A percentile compares a stretch with the other conserved stretches of the same genome.
Evolutionary conservation across 1,140 invertebrate species (phyloP).

Genomic region (Drosophila kohkoa): DNA sequence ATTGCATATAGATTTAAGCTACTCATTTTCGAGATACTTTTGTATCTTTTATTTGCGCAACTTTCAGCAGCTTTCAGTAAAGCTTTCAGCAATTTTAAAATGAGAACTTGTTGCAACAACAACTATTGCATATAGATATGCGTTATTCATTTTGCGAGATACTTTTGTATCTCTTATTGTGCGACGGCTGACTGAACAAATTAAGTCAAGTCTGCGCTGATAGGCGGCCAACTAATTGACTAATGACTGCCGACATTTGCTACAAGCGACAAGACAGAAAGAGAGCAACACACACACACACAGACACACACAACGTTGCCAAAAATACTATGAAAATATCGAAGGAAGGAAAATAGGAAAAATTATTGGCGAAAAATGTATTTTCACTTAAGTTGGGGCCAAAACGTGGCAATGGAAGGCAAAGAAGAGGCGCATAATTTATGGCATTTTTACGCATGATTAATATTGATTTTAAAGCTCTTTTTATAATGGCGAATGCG

Average conservation of each 20-base stretch:
- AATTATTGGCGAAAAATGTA: slow-evolving; percentile 57
- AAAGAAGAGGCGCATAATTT: slow-evolving; percentile 59
- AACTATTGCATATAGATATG: too few relatives aligned
- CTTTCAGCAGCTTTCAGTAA: slow-evolving; percentile 9
- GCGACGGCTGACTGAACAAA: slow-evolving; percentile 26
- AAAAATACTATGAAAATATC: slow-evolving; percentile 24
- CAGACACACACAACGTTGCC: slow-evolving; percentile 24
- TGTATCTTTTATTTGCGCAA: not conserved
- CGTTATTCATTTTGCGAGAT: slow-evolving; percentile 1
- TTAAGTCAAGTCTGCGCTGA: slow-evolving; percentile 43
- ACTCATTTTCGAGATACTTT: too few relatives aligned
- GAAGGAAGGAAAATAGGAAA: slow-evolving; percentile 29
- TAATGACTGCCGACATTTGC: slow-evolving; percentile 71
- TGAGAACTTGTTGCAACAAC: too few relatives aligned
- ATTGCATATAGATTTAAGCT: too few relatives aligned
- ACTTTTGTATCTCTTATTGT: not conserved
- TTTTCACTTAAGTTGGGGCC: slow-evolving; percentile 29
- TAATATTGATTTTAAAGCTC: slow-evolving; percentile 82
- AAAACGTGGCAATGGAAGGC: not conserved
- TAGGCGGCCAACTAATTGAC: slow-evolving; percentile 63
- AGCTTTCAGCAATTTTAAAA: too few relatives aligned
- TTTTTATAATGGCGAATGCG: slow-evolving; percentile 48
- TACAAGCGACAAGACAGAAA: slow-evolving; percentile 52
- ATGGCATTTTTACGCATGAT: slow-evolving; percentile 80
- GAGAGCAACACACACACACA: slow-evolving; percentile 15